Conservation (phyloP, 2,113 vertebrate genomes). For the Artemisiospiza belli region DNA sequence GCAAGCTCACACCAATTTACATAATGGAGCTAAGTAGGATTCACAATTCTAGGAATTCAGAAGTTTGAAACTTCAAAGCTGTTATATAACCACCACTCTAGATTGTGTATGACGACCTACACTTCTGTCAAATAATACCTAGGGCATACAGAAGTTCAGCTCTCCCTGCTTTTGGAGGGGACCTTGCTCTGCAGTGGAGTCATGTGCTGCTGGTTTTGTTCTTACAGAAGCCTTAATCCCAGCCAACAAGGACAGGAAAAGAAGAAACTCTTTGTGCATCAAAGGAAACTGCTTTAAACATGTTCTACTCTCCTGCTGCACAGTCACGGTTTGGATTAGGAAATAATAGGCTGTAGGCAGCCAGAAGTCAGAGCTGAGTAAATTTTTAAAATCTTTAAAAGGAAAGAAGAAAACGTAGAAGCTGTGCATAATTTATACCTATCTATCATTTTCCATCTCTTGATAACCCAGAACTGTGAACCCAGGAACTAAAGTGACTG, state of each 20-base stretch:
- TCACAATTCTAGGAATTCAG: not conserved
- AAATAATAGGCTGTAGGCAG: conserved; percentile 42
- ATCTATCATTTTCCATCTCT: conserved; percentile 18
- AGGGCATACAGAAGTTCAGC: not conserved
- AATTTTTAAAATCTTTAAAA: conserved; percentile 38
- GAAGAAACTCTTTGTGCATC: not conserved
- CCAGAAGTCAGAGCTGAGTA: conserved; percentile 27
- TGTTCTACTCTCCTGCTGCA: conserved; percentile 10
- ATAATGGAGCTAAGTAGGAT: not conserved
- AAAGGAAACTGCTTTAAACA: conserved; percentile 27
- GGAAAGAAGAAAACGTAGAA: conserved; percentile 31
- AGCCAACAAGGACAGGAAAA: not conserved
- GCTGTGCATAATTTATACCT: conserved; percentile 41
- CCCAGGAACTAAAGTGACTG: not conserved
- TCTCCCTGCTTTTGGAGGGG: not conserved
- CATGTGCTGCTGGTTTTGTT: not conserved
- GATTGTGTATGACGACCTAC: not conserved
- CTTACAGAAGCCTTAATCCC: not conserved
- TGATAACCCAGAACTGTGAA: conserved; percentile 2
- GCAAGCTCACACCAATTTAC: not conserved
- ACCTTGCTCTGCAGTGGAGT: not conserved
- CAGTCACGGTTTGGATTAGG: conserved; percentile 33
- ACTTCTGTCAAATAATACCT: not conserved
- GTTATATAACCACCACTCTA: not conserved
- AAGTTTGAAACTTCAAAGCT: not conserved